Conservation (phyloP, 2,888 invertebrate species). For the Bellardia pandia region DNA sequence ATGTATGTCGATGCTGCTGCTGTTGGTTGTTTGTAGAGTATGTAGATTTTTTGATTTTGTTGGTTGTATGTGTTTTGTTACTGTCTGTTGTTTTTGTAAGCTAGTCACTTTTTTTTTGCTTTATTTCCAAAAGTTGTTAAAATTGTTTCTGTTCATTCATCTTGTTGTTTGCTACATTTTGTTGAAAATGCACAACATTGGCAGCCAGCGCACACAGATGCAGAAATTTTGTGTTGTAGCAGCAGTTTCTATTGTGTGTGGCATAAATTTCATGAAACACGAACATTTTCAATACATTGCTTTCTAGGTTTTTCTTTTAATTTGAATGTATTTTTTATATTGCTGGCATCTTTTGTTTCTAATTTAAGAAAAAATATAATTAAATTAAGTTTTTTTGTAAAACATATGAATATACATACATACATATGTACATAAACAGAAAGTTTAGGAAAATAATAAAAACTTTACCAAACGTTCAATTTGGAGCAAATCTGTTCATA, state of each 20-base stretch:
- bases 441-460: neutral
- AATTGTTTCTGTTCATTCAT: constrained; percentile 41
- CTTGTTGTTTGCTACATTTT: constrained; percentile 40
- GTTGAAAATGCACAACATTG: constrained; percentile 39
- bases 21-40: constrained; percentile 21
- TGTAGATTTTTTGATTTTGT: constrained; percentile 44
- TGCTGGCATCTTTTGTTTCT: neutral
- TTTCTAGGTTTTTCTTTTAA: neutral
- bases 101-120: neutral
- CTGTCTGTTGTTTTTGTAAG: neutral
- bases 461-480: neutral
- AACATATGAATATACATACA: neutral
- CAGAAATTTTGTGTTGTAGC: constrained; percentile 17
- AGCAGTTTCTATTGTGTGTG: constrained; percentile 17
- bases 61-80: neutral
- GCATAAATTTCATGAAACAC: constrained; percentile 14
- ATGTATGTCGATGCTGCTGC: neutral
- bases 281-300: neutral
- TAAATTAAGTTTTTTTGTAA: neutral
- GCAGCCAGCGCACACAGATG: constrained; percentile 31
- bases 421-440: neutral
- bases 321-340: neutral
- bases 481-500: neutral
- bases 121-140: constrained; percentile 23
- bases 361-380: neutral